Percentiles rank a stretch among this genome's conserved stretches.
Evolutionary conservation across 2,113 vertebrate genomes (phyloP).

Genomic region (Mustela nigripes): DNA sequence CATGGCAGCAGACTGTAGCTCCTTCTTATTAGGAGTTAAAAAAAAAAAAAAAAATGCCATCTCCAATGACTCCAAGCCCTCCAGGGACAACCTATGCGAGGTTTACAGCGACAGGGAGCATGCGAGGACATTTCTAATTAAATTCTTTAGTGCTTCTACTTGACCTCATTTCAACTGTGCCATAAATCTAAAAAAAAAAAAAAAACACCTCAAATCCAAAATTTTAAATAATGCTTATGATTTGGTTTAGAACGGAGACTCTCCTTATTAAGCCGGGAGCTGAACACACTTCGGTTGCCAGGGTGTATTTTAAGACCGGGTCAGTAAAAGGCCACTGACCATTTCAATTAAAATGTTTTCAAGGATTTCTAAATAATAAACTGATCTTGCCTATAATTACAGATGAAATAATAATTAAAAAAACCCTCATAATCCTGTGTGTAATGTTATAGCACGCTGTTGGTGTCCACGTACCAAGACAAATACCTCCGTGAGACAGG

Average conservation of each 20-base stretch:
- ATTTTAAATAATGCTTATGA: conserved; percentile 74
- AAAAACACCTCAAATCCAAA: conserved; percentile 36
- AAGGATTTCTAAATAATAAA: conserved; percentile 86
- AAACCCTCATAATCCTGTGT: conserved; percentile 74
- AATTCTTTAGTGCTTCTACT: conserved; percentile 73
- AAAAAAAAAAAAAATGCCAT: not conserved
- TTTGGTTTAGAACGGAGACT: conserved; percentile 63
- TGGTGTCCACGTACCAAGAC: conserved; percentile 84
- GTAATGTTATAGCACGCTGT: conserved; percentile 76
- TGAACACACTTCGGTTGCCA: not conserved
- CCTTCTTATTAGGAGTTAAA: conserved; percentile 12
- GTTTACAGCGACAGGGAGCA: conserved; percentile 38
- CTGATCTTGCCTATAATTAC: conserved; percentile 85
- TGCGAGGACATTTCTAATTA: conserved; percentile 74
- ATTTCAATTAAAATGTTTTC: conserved; percentile 88
- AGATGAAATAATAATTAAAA: conserved; percentile 80
- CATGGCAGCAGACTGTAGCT: accelerated
- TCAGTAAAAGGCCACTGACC: conserved; percentile 87
- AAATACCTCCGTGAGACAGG: conserved; percentile 82
- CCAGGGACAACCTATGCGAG: conserved; percentile 15
- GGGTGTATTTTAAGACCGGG: conserved; percentile 79
- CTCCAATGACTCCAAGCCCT: conserved; percentile 5
- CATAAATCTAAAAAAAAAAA: conserved; percentile 68
- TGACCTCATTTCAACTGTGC: conserved; percentile 69
- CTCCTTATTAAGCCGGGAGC: conserved; percentile 59